These are phyloP conservation scores for Dicranocentrus wangi DNA, from an alignment of 2,888 invertebrate genomes.

Conservation along the genomic window DNA sequence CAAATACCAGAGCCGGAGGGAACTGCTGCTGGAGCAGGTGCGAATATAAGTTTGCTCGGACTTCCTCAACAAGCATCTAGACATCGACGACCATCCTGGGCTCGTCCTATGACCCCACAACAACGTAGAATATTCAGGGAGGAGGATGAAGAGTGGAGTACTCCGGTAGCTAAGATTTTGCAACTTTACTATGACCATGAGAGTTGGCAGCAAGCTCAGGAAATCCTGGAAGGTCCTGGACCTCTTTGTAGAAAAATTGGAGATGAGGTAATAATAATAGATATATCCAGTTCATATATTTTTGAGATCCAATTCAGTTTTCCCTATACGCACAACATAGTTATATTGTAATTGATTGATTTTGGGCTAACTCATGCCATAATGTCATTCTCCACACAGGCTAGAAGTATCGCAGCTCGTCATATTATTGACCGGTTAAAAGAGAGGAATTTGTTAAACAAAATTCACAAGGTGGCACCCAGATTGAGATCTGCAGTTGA, in stretches of 20 bases:
- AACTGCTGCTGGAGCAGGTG: not conserved
- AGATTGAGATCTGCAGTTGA: conserved; percentile 72
- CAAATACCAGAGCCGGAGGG: conserved; percentile 36
- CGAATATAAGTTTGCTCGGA: conserved; percentile 20
- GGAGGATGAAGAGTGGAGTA: conserved; percentile 71
- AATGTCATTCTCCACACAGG: too few species aligned
- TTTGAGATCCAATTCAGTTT: too few species aligned
- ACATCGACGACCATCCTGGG: conserved; percentile 49
- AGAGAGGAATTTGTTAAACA: conserved; percentile 66
- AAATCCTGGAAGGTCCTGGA: conserved; percentile 70
- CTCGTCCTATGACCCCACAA: conserved; percentile 52
- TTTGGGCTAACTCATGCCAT: too few species aligned
- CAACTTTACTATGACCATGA: conserved; percentile 68
- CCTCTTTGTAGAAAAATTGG: conserved; percentile 71
- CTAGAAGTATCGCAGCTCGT: conserved; percentile 69
- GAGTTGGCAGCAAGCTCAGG: conserved; percentile 71
- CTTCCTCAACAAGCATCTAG: conserved; percentile 40
- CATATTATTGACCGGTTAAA: conserved; percentile 71
- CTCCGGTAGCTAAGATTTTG: conserved; percentile 70
- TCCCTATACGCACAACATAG: too few species aligned
- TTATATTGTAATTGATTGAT: too few species aligned
- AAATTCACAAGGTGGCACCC: conserved; percentile 72
- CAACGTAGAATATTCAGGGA: conserved; percentile 48
- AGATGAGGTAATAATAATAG: conserved; percentile 72
- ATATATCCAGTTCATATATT: too few species aligned